A percentile compares a stretch with the other conserved stretches of the same genome.
Evolutionary conservation across 92 coral and sea anemone species (phyloP).

Genomic region (Chrysogorgia sp.): DNA sequence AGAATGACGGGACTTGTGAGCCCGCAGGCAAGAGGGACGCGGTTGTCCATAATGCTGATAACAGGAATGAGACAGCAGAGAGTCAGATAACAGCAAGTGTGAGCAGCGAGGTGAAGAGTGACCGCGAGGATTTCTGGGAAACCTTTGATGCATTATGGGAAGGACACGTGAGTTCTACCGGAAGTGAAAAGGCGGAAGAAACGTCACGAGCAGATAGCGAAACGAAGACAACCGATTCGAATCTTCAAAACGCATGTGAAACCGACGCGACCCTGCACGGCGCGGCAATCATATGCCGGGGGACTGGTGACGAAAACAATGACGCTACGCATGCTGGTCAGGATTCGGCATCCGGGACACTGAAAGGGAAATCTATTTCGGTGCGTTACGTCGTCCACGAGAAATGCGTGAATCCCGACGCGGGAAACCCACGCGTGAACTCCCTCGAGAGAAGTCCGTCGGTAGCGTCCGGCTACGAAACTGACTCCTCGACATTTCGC

Average conservation of each 20-base stretch:
- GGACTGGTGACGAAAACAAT: neutral
- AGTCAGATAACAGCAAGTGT: slow-evolving; percentile 41
- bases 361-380: slow-evolving; percentile 27
- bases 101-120: slow-evolving; percentile 26
- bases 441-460: slow-evolving; percentile 34
- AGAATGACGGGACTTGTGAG: neutral
- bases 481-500: slow-evolving; percentile 23
- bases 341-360: slow-evolving; percentile 30
- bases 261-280: neutral
- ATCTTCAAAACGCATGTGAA: neutral
- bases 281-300: neutral
- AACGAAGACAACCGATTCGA: neutral
- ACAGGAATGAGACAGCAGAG: neutral
- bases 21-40: neutral
- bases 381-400: slow-evolving; percentile 46
- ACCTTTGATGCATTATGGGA: slow-evolving; percentile 32
- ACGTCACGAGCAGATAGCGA: neutral
- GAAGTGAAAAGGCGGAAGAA: neutral
- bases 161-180: slow-evolving; percentile 3
- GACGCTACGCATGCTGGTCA: neutral
- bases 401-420: slow-evolving; percentile 29
- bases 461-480: slow-evolving; percentile 42
- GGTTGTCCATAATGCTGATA: neutral
- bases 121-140: slow-evolving; percentile 29
- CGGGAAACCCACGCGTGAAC: neutral